Percentiles rank a stretch among this genome's conserved stretches.
These are phyloP conservation scores for Nettapus auritus DNA, from an alignment of 2,113 vertebrate genomes.

Conservation along the genomic window DNA sequence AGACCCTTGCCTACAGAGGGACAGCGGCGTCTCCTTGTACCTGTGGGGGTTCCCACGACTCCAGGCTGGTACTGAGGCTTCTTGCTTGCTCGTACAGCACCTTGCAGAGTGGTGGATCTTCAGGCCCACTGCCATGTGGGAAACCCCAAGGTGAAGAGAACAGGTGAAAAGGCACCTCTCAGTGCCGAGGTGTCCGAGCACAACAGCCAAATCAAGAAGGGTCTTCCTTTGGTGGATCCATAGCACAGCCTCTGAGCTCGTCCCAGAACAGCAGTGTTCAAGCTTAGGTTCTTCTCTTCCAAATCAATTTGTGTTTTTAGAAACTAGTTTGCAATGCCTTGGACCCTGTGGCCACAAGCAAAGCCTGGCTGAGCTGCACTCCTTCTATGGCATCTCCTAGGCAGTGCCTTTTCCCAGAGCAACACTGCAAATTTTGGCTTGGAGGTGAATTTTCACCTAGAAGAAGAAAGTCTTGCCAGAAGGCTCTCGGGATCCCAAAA, in stretches of 20 bases:
- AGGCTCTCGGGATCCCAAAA: not conserved
- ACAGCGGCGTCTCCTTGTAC: not conserved
- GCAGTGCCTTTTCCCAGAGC: not conserved
- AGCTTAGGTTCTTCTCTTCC: slow-evolving; percentile 39
- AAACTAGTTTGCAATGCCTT: slow-evolving; percentile 46
- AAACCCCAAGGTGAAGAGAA: not conserved
- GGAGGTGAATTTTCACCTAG: not conserved
- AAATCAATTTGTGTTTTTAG: slow-evolving; percentile 24
- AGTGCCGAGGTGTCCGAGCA: not conserved
- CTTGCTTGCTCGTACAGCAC: not conserved
- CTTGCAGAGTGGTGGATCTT: not conserved
- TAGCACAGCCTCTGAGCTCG: not conserved
- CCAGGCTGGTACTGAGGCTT: not conserved
- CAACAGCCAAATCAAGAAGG: not conserved
- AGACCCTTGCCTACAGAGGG: rapidly evolving
- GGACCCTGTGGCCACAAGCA: not conserved
- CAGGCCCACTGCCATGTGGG: rapidly evolving
- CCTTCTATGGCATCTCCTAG: not conserved
- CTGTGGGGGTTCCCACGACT: not conserved
- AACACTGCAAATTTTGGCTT: not conserved
- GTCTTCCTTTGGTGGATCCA: not conserved
- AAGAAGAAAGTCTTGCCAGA: not conserved
- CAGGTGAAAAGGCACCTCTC: not conserved
- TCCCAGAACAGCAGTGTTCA: slow-evolving; percentile 30
- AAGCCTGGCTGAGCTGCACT: not conserved